Base-by-base conservation (phyloP, 2,888 invertebrate species). In the Troglohyphantes excavatus region DNA sequence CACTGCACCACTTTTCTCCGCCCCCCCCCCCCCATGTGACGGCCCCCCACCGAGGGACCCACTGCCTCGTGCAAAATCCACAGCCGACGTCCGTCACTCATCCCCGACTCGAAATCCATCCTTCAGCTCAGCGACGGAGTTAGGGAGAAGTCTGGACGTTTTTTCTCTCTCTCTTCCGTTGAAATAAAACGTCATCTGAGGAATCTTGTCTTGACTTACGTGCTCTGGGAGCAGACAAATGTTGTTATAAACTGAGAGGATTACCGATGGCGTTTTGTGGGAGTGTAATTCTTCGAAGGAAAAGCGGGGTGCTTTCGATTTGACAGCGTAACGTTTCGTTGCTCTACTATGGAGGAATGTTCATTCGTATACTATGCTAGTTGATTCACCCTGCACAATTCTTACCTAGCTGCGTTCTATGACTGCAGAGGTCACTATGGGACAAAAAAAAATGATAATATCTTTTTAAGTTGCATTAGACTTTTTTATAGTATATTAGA, bases 61-160 rank as follows among this genome's bases (percentile, higher is more conserved):
- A 73, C 46, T 83, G 83, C 72, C 73, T 63, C 43, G 27, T 61
- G 61, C 43, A 73, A 53, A 83, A 83, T 83, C 83, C 59, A 61
- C 73, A 65, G 65, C 73, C 63, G 61, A 23, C 59, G 73, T n/a
- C 11, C 33, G 73, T 83, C 83, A 83, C 63, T 73, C 73, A 73
- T 63, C 65, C n/a, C 63, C 63, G n/a, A n/a, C n/a, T 21, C 43
- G 83, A 73, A 83, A 73, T 73, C 73, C 63, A 63, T 73, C 70
- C 65, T 65, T 65, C 78, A 65, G n/a, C 63, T n/a, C n/a, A n/a
- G n/a, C 70, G 82, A 82, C 70, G 70, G 29, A 70, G 29, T 82
- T 39, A 17, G 59, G 68, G 82, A 61, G 63, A 65, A 65, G 43
- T 65, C 29, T 33, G 39, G 39, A 53, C 17, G 19, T 33, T 19